Evolutionary conservation across 1,140 invertebrate genomes (phyloP), one percentile per base, ranked within the genome.

Genomic region (Rhopalosiphum padi): DNA sequence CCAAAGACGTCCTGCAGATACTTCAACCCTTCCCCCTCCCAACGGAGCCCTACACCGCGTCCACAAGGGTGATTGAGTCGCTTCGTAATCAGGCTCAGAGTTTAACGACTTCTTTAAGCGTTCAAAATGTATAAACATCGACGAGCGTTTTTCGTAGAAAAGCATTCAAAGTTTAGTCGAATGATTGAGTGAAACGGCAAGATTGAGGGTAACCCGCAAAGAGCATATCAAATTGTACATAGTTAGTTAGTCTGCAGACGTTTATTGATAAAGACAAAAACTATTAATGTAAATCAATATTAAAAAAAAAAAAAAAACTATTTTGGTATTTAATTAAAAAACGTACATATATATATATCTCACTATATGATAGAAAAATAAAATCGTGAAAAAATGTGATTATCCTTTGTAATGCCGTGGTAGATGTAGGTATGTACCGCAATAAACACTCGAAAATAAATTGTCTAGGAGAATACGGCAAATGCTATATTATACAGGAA

Each of bases 1-100:
- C 41, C 35, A 83, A 83, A 41, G 22, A 35, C 35, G 18, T 41
- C 37, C 35, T 23, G 82, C 6, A 83, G 82, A 41, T 35, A 18
- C 7, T 22, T 5, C 22, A 37, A 23, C 37, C 22, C 21, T 18
- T 21, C 7, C 0, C 8, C 8, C 35, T 1, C 2, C 8, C 0
- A 7, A 37, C 18, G 15, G 15, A 18, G 35, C 21, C 8, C 0
- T 18, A 0, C 35, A 23, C 5, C 35, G 4, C 8, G 21, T 83
- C 22, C 22, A 41, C 21, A 35, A 21, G n/a, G 22, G 30, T 4
- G 15, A n/a, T n/a, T 0, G 60, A 15, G 30, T 68, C 60, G 30
- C 5, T 68, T 68, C 30, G 30, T 68, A 68, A 68, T 68, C 9
- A 15, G 30, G 23, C 55, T 23, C 23, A 25, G 1, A 60, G 2